phyloP scores from a whole-genome alignment of 2,888 invertebrate genomes.

The Andrena camellia region DNA sequence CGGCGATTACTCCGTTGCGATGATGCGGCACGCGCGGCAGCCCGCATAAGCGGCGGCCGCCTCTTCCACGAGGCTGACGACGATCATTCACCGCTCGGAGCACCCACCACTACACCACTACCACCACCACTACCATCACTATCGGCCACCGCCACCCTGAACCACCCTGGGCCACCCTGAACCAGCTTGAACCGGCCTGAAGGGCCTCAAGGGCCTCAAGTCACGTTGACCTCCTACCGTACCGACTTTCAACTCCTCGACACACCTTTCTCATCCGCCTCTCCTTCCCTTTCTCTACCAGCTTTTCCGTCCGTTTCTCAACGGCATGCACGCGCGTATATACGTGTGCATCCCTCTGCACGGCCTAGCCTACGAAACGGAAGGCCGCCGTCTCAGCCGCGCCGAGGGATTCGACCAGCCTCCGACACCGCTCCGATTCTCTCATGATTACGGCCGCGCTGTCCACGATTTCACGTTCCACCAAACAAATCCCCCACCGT shows the following conservation, averaged over 20 bases:
- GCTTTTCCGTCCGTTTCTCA: slow-evolving; percentile 34
- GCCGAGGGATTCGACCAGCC: slow-evolving; percentile 46
- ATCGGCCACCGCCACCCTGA: slow-evolving; percentile 69
- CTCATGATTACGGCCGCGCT: slow-evolving; percentile 52
- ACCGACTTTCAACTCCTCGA: slow-evolving; percentile 69
- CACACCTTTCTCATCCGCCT: slow-evolving; percentile 58
- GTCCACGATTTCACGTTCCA: background rate
- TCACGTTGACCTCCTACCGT: slow-evolving; percentile 73
- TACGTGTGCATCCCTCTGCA: slow-evolving; percentile 13
- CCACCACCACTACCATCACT: slow-evolving; percentile 66
- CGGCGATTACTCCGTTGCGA: slow-evolving; percentile 63
- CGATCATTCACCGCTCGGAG: slow-evolving; percentile 74
- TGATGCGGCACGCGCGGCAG: slow-evolving; percentile 71
- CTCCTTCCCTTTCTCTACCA: slow-evolving; percentile 24
- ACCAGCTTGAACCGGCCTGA: no score
- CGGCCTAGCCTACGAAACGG: slow-evolving; percentile 64
- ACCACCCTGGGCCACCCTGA: no score
- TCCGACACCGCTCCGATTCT: slow-evolving; percentile 50
- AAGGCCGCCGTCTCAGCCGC: slow-evolving; percentile 46
- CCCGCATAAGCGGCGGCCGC: slow-evolving; percentile 72
- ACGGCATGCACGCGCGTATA: slow-evolving; percentile 42
- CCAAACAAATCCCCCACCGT: slow-evolving; percentile 1
- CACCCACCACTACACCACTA: slow-evolving; percentile 72
- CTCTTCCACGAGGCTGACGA: slow-evolving; percentile 74
- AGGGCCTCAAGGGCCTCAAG: slow-evolving; percentile 15